Conservation (phyloP, 2,888 invertebrate genomes). For the Therioaphis trifolii region DNA sequence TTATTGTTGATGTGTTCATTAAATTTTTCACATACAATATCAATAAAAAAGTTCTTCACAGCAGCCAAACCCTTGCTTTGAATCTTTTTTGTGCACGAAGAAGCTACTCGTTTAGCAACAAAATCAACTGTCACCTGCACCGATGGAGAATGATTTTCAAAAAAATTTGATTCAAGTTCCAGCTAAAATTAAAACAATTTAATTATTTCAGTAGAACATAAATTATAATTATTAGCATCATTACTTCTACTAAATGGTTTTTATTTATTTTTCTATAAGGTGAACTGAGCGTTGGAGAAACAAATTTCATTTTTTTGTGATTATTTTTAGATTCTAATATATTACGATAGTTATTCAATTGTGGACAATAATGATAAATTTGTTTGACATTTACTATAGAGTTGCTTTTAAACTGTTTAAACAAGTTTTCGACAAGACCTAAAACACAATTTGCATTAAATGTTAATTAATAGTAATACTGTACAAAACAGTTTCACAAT, state of each 20-base stretch:
- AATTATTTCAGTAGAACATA: neutral
- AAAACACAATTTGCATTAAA: neutral
- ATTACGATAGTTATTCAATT: conserved; percentile 47
- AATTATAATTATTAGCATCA: neutral
- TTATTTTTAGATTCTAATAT: conserved; percentile 46
- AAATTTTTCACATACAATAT: conserved; percentile 50
- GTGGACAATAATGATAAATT: conserved; percentile 54
- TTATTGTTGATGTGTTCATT: neutral
- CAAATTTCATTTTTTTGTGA: conserved; percentile 48
- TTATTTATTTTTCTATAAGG: conserved; percentile 13
- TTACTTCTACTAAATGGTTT: conserved; percentile 43
- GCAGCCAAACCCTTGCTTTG: conserved; percentile 59
- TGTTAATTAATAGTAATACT: neutral
- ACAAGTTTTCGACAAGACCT: conserved; percentile 1
- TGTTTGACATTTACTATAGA: conserved; percentile 15
- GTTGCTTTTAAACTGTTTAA: conserved; percentile 22
- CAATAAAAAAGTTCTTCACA: conserved; percentile 60
- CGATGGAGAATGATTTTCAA: conserved; percentile 63
- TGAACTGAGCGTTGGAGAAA: conserved; percentile 37
- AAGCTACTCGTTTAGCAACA: conserved; percentile 63
- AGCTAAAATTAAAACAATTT: conserved; percentile 51
- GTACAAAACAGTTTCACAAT: neutral
- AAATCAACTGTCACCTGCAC: conserved; percentile 63
- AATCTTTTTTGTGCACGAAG: conserved; percentile 64
- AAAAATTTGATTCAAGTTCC: conserved; percentile 64